phyloP scores from a whole-genome alignment of 2,113 vertebrate genomes.

The Brachyhypopomus gauderio region DNA sequence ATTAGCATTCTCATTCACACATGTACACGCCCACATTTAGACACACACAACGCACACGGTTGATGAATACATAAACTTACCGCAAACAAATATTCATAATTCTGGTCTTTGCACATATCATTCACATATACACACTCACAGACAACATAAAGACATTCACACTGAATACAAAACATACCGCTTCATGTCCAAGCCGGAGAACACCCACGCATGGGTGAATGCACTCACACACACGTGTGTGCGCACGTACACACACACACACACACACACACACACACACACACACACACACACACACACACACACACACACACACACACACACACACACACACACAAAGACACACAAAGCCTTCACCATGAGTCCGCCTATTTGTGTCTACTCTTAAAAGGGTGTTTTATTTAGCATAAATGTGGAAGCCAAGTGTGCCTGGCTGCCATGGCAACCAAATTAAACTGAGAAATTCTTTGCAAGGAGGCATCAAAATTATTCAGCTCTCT shows the following conservation, averaged over 20 bases:
- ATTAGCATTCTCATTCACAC: conserved; percentile 25
- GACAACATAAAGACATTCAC: conserved; percentile 12
- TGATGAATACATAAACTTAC: conserved; percentile 9
- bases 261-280: conserved; percentile 58
- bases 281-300: conserved; percentile 43
- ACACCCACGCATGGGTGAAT: conserved; percentile 39
- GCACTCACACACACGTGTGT: conserved; percentile 26
- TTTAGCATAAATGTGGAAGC: conserved; percentile 84
- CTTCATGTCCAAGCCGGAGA: conserved; percentile 38
- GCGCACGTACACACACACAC: conserved; percentile 44
- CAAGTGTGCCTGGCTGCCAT: conserved; percentile 82
- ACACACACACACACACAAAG: conserved; percentile 57
- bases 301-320: conserved; percentile 47
- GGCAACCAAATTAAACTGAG: conserved; percentile 83
- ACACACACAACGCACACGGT: conserved; percentile 2
- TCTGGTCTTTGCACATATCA: conserved; percentile 51
- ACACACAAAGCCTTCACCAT: conserved; percentile 64
- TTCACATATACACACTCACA: conserved; percentile 3
- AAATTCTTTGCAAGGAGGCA: conserved; percentile 81
- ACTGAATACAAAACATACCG: conserved; percentile 31
- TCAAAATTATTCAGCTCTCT: conserved; percentile 80
- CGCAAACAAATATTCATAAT: conserved; percentile 40
- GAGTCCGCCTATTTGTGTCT: conserved; percentile 80
- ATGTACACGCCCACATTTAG: not conserved
- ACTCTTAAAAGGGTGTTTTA: conserved; percentile 81